Conservation (phyloP, 2,797 vertebrate species). For the Cossypha heuglini region DNA sequence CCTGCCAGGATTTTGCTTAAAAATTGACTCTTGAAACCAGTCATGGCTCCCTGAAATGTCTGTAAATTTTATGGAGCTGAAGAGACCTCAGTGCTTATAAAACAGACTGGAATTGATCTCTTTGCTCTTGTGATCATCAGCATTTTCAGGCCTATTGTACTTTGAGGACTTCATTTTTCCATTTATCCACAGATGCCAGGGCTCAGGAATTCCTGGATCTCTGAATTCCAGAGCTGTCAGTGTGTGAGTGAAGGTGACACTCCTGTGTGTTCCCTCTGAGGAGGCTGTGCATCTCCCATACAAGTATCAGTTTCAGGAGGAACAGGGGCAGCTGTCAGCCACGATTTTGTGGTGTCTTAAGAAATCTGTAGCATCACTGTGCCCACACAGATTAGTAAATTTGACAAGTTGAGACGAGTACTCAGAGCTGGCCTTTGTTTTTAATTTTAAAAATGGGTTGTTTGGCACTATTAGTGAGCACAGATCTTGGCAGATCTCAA, state of each 20-base stretch:
- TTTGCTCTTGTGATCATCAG: not conserved
- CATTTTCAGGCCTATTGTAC: not conserved
- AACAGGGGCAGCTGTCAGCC: not conserved
- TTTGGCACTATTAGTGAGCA: not conserved
- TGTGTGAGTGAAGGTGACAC: not conserved
- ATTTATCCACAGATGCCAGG: not conserved
- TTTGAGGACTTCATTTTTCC: not conserved
- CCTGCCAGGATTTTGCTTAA: not conserved
- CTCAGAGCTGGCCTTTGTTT: constrained; percentile 30
- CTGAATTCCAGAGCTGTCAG: not conserved
- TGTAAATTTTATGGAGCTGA: not conserved
- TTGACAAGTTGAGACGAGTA: not conserved
- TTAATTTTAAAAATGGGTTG: constrained; percentile 1
- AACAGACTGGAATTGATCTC: not conserved
- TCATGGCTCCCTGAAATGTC: not conserved
- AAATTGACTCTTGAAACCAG: not conserved
- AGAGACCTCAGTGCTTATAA: not conserved
- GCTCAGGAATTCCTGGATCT: not conserved
- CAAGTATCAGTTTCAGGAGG: not conserved
- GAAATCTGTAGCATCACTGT: not conserved
- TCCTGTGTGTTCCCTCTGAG: not conserved
- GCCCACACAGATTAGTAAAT: constrained; percentile 20
- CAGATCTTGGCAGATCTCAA: not conserved
- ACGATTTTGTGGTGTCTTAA: not conserved
- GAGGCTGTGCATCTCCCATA: not conserved